These are phyloP conservation scores for Drosophila bocki DNA, from an alignment of 1,140 invertebrate genomes.

Conservation along the genomic window DNA sequence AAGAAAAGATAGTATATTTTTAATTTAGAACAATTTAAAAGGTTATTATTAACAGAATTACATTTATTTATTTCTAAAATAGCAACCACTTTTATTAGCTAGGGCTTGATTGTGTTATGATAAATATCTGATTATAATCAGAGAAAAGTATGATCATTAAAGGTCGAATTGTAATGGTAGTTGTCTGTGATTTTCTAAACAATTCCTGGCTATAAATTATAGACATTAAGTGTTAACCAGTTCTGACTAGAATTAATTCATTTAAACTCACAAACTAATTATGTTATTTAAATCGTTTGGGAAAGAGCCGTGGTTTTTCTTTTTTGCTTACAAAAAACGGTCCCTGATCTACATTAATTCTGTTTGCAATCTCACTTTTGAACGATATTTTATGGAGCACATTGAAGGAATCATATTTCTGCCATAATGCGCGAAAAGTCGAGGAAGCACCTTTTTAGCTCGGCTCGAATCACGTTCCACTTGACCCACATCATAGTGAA, in stretches of 20 bases:
- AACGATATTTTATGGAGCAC: not conserved
- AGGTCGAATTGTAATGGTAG: not conserved
- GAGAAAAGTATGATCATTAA: not conserved
- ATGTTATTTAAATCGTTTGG: not conserved
- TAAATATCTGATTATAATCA: not conserved
- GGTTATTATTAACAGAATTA: not conserved
- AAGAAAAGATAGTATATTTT: not conserved
- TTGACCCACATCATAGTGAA: constrained; percentile 49
- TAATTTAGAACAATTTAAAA: not conserved
- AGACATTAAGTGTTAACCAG: not conserved
- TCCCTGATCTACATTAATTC: constrained; percentile 16
- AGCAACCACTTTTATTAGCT: not conserved
- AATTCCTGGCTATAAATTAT: constrained; percentile 4
- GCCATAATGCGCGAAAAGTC: constrained; percentile 15
- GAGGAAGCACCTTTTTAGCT: constrained; percentile 30
- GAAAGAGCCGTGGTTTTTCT: not conserved
- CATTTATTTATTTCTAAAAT: not conserved
- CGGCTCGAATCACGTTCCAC: constrained; percentile 50
- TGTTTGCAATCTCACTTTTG: no score
- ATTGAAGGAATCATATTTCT: constrained; percentile 23
- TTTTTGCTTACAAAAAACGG: not conserved
- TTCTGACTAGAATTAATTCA: not conserved
- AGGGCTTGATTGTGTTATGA: not conserved
- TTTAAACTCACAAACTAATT: not conserved
- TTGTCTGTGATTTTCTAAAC: not conserved